Conservation (phyloP, 1,140 invertebrate species). For the Orchestia grillus region DNA sequence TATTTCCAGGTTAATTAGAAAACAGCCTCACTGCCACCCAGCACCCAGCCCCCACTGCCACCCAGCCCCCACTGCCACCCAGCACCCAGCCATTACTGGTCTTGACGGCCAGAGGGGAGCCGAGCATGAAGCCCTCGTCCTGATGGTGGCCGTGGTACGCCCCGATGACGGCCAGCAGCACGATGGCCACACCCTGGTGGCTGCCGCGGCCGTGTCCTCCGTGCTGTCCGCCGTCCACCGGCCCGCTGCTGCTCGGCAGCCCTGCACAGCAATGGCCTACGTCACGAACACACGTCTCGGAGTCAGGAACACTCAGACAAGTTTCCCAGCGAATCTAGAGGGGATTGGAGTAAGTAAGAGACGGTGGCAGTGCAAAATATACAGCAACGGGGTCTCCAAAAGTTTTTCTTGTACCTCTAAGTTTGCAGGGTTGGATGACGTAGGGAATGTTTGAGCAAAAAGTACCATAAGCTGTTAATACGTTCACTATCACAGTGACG, state of each 20-base stretch:
- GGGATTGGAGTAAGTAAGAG: too few species aligned
- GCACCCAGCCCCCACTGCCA: not conserved
- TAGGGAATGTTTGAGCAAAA: too few species aligned
- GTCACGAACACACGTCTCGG: too few species aligned
- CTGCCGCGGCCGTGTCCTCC: not conserved
- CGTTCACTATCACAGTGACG: too few species aligned
- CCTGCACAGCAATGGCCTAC: not conserved
- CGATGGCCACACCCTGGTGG: slow-evolving; percentile 95
- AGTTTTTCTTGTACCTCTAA: too few species aligned
- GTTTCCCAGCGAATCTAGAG: too few species aligned
- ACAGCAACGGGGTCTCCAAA: too few species aligned
- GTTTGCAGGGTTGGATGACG: too few species aligned
- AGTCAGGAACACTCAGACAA: too few species aligned
- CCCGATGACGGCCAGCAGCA: slow-evolving; percentile 95
- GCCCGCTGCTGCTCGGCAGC: not conserved
- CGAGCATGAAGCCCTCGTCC: slow-evolving; percentile 81
- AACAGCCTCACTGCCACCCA: not conserved
- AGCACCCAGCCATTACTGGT: slow-evolving; percentile 78
- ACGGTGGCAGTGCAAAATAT: too few species aligned
- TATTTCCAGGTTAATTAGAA: not conserved
- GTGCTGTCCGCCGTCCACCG: not conserved
- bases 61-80: not conserved
- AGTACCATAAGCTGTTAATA: too few species aligned
- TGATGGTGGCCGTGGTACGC: slow-evolving; percentile 95
- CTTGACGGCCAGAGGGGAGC: slow-evolving; percentile 84